phyloP scores from a whole-genome alignment of 1,140 invertebrate genomes.

The Nasonia longicornis region DNA sequence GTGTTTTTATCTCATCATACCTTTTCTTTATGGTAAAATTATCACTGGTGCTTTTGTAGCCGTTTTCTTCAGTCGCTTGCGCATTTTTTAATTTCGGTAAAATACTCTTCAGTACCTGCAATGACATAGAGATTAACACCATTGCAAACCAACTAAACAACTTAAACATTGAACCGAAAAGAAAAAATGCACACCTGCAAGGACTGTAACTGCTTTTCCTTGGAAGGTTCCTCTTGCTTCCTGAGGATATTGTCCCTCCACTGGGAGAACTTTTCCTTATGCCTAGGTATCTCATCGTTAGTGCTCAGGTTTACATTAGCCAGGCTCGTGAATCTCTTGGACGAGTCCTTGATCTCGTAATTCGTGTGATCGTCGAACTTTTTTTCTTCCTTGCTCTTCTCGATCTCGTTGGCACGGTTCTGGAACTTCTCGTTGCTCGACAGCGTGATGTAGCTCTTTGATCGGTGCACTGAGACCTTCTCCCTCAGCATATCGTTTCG shows the following conservation, averaged over 20 bases:
- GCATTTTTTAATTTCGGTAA: constrained; percentile 67
- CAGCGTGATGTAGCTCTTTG: constrained; percentile 63
- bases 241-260: constrained; percentile 63
- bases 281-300: constrained; percentile 48
- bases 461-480: constrained; percentile 53
- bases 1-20: constrained; percentile 44
- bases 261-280: constrained; percentile 61
- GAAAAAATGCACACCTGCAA: constrained; percentile 56
- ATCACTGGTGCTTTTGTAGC: constrained; percentile 48
- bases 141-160: neutral
- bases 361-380: neutral
- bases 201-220: constrained; percentile 63
- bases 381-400: constrained; percentile 34
- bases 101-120: constrained; percentile 68
- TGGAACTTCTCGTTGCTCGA: constrained; percentile 55
- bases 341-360: neutral
- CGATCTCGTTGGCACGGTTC: constrained; percentile 46
- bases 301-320: constrained; percentile 43
- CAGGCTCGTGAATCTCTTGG: constrained; percentile 50
- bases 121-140: neutral
- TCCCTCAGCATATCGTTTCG: constrained; percentile 27
- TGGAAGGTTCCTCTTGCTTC: constrained; percentile 57
- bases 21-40: constrained; percentile 46
- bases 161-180: neutral
- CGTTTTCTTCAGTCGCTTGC: constrained; percentile 62